These are phyloP conservation scores for Seira musarum DNA, from an alignment of 2,888 invertebrate genomes.

Conservation along the genomic window DNA sequence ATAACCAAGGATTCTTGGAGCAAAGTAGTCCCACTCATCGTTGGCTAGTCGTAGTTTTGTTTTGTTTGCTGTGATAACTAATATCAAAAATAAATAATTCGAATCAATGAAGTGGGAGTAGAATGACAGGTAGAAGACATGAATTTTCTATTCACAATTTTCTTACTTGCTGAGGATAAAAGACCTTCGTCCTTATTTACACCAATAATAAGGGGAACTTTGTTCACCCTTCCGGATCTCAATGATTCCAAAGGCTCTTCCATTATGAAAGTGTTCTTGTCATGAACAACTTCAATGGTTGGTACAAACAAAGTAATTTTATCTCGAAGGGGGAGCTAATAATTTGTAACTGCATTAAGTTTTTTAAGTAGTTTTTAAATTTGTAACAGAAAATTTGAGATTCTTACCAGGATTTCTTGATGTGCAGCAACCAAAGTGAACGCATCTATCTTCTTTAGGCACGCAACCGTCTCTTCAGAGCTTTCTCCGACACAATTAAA, in stretches of 20 bases:
- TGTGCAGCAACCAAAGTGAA: conserved; percentile 52
- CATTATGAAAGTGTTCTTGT: conserved; percentile 63
- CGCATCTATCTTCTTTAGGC: conserved; percentile 60
- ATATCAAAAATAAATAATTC: conserved; percentile 4
- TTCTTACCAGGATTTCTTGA: conserved; percentile 54
- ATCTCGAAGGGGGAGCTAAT: conserved; percentile 58
- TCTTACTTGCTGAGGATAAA: conserved; percentile 54
- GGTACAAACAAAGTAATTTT: conserved; percentile 63
- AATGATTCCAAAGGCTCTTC: conserved; percentile 61
- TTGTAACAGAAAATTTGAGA: not conserved
- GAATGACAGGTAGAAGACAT: not conserved
- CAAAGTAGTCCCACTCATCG: conserved; percentile 53
- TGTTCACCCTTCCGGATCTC: conserved; percentile 58
- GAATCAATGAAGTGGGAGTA: not conserved
- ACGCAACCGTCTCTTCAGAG: conserved; percentile 58
- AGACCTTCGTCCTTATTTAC: conserved; percentile 65
- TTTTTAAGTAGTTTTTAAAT: not conserved
- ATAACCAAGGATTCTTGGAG: conserved; percentile 49
- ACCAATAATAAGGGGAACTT: conserved; percentile 64
- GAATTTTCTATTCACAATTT: not conserved
- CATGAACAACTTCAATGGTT: conserved; percentile 63
- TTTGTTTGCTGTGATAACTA: conserved; percentile 56
- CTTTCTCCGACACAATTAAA: conserved; percentile 59
- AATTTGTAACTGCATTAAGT: no score
- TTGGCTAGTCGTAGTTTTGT: conserved; percentile 57